Evolutionary conservation across 2,888 invertebrate genomes (phyloP), one percentile per base, ranked within the genome.

Genomic region (Chalcis sispes): DNA sequence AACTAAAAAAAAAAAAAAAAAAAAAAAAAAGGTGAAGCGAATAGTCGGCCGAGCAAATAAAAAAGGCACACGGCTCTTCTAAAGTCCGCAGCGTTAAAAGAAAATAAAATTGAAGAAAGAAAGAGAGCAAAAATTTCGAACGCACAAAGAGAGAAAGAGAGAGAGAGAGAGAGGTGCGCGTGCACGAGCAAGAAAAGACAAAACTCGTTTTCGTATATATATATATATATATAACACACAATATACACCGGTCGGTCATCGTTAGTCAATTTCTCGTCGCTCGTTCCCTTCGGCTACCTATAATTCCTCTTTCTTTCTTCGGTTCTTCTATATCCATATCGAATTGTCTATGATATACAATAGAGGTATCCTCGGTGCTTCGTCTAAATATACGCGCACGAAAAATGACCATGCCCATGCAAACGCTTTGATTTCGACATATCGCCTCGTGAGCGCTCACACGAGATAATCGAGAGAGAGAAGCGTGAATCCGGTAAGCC

Each of bases 401-500:
- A 58, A 46, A 46, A 54, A 15, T 25, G 48, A 20, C 1, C 48
- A 15, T 1, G 52, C 40, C 42, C 59, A 67, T 74, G 74, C 52
- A 73, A 59, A 66, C 40, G 59, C 66, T n/a, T n/a, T n/a, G n/a
- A n/a, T n/a, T n/a, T n/a, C n/a, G n/a, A n/a, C n/a, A n/a, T n/a
- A n/a, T n/a, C n/a, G n/a, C n/a, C n/a, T n/a, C n/a, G n/a, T n/a
- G n/a, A n/a, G n/a, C 59, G 64, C 67, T 59, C 46, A 65, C 36
- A 61, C 42, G 61, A 50, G 61, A 61, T 73, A 61, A 29, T 52
- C 52, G n/a, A 61, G 61, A 73, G 23, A 58, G 59, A 15, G 70
- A 50, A 70, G 75, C 70, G 65, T 75, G 65, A 75, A 75, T 75
- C 70, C 70, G 75, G 70, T 69, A n/a, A n/a, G n/a, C n/a, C n/a